Conservation (phyloP, 2,797 vertebrate species). For the Hafferia zeledoni region DNA sequence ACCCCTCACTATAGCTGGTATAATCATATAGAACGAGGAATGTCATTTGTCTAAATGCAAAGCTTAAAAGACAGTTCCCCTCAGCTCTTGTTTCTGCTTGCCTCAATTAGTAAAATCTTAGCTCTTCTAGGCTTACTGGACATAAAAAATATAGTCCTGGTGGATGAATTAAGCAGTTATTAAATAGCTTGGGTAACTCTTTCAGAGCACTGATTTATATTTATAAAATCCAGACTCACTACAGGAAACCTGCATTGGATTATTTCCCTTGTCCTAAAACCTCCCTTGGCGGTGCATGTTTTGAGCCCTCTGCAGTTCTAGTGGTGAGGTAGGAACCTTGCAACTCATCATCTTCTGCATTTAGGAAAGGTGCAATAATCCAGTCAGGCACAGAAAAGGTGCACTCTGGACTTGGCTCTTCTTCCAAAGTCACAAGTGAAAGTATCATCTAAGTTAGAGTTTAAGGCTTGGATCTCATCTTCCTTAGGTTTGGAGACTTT, state of each 20-base stretch:
- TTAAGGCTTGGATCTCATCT: not conserved
- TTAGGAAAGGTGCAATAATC: not conserved
- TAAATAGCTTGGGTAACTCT: not conserved
- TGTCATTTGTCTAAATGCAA: not conserved
- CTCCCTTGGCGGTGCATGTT: not conserved
- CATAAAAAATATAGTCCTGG: not conserved
- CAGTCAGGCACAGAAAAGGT: not conserved
- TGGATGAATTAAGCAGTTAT: not conserved
- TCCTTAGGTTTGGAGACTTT: not conserved
- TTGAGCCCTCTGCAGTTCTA: not conserved
- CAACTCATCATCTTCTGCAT: not conserved
- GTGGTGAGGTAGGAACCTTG: not conserved
- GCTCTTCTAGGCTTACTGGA: not conserved
- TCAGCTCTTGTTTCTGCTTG: not conserved
- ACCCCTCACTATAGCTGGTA: not conserved
- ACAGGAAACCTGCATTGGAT: not conserved
- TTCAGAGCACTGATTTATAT: not conserved
- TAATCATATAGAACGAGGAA: not conserved
- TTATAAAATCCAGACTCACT: not conserved
- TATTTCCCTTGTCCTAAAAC: not conserved
- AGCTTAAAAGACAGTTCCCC: not conserved
- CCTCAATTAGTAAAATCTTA: not conserved
- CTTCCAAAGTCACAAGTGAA: not conserved
- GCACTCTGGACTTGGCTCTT: not conserved
- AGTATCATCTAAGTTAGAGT: not conserved